These are phyloP conservation scores for Ginglymostoma cirratum DNA, from an alignment of 2,113 vertebrate genomes.

Conservation along the genomic window DNA sequence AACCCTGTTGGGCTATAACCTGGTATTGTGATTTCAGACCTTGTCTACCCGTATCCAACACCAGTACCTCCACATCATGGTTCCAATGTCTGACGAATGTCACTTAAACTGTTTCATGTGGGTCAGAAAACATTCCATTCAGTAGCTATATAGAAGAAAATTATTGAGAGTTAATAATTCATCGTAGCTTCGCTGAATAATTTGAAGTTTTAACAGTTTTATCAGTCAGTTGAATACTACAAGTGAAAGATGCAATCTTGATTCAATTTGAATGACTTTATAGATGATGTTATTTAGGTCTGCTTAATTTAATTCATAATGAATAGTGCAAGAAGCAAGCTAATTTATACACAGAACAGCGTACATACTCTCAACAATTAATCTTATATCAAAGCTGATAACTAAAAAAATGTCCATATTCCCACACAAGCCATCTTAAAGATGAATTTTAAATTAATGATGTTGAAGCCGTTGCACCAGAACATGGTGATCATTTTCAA, in stretches of 20 bases:
- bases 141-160: not conserved
- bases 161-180: slow-evolving; percentile 1
- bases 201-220: slow-evolving; percentile 23
- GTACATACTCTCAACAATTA: not conserved
- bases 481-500: not conserved
- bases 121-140: not conserved
- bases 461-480: not conserved
- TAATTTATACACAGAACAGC: not conserved
- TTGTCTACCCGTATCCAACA: too few species aligned
- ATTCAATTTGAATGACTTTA: slow-evolving; percentile 4
- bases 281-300: not conserved
- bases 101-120: not conserved
- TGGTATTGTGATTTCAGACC: too few species aligned
- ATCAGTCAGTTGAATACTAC: not conserved
- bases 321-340: not conserved
- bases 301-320: slow-evolving; percentile 29
- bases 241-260: not conserved
- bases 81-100: too few species aligned
- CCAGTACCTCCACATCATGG: too few species aligned
- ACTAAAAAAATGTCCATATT: slow-evolving; percentile 14
- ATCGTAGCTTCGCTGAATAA: not conserved
- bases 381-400: slow-evolving; percentile 23
- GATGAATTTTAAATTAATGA: slow-evolving; percentile 32
- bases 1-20: too few species aligned
- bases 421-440: not conserved